Conservation (phyloP, 2,797 vertebrate species). For the Bovichtus diacanthus region DNA sequence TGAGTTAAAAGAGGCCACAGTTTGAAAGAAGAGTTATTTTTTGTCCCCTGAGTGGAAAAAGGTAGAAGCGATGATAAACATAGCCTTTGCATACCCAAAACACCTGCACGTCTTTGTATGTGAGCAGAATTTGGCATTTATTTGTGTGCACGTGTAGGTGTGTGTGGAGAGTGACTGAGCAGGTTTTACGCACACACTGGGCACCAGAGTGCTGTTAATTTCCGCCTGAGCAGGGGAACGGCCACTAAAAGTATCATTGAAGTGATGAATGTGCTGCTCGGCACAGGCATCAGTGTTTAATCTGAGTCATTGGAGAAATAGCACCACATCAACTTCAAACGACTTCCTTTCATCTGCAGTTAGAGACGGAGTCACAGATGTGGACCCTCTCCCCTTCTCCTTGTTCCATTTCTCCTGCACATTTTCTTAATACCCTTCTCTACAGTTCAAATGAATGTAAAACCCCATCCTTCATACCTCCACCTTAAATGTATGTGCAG, state of each 20-base stretch:
- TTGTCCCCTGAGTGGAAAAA: conserved; percentile 7
- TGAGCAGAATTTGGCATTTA: conserved; percentile 17
- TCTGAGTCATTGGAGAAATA: conserved; percentile 80
- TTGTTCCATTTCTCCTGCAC: conserved; percentile 42
- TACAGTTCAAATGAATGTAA: conserved; percentile 3
- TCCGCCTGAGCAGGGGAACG: conserved; percentile 70
- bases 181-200: conserved; percentile 48
- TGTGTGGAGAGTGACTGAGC: conserved; percentile 8
- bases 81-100: conserved; percentile 12
- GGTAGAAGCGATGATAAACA: conserved; percentile 1
- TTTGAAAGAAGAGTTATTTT: conserved; percentile 19
- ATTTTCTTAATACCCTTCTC: conserved; percentile 35
- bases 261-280: conserved; percentile 77
- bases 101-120: conserved; percentile 36
- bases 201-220: conserved; percentile 79
- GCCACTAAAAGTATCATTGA: conserved; percentile 79
- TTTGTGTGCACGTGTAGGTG: not conserved
- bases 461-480: conserved; percentile 22
- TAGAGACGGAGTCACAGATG: conserved; percentile 62
- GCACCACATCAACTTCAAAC: conserved; percentile 77
- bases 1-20: conserved; percentile 15
- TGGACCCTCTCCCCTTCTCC: conserved; percentile 43
- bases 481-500: not conserved
- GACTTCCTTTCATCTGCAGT: conserved; percentile 77
- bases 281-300: conserved; percentile 78